A percentile compares a stretch with the other conserved stretches of the same genome.
These are phyloP conservation scores for Cephus cinctus DNA, from an alignment of 1,140 invertebrate species.

Conservation along the genomic window DNA sequence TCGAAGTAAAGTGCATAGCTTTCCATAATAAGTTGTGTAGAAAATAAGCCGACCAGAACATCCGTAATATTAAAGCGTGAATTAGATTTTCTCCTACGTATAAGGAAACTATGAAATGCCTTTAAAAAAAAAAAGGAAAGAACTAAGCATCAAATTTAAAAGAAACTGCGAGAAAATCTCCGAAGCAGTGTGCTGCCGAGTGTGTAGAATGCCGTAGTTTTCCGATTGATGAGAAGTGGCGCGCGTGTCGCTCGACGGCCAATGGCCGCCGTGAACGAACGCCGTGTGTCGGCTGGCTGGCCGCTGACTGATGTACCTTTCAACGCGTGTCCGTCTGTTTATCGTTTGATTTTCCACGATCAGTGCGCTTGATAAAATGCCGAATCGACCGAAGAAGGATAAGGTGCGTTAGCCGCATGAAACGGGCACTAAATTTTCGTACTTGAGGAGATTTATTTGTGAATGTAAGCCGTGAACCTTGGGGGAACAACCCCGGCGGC, in stretches of 20 bases:
- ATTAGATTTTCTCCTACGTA: too few relatives aligned
- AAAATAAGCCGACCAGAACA: too few relatives aligned
- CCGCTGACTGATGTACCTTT: conserved; percentile 24
- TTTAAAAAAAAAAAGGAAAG: too few relatives aligned
- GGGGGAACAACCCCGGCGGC: conserved; percentile 29
- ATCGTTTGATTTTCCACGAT: conserved; percentile 16
- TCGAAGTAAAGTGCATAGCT: too few relatives aligned
- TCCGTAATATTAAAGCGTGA: too few relatives aligned
- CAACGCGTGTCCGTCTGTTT: conserved; percentile 17
- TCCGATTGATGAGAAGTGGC: too few relatives aligned
- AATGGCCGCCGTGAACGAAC: conserved; percentile 33
- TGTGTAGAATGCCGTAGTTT: too few relatives aligned
- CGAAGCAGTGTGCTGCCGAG: too few relatives aligned
- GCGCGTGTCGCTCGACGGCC: conserved; percentile 13
- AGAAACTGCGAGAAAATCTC: too few relatives aligned
- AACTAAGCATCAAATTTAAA: too few relatives aligned
- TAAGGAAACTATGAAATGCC: too few relatives aligned
- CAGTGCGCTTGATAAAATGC: conserved; percentile 39
- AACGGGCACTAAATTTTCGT: not conserved
- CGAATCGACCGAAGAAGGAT: conserved; percentile 52
- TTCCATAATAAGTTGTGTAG: too few relatives aligned
- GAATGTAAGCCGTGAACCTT: not conserved
- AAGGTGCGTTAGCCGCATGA: conserved; percentile 41
- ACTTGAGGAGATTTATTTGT: conserved; percentile 1
- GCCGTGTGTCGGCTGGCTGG: conserved; percentile 25